A percentile compares a stretch with the other conserved stretches of the same genome.
Conservation (phyloP, 1,140 invertebrate genomes). For the Plectrocnemia conspersa region DNA sequence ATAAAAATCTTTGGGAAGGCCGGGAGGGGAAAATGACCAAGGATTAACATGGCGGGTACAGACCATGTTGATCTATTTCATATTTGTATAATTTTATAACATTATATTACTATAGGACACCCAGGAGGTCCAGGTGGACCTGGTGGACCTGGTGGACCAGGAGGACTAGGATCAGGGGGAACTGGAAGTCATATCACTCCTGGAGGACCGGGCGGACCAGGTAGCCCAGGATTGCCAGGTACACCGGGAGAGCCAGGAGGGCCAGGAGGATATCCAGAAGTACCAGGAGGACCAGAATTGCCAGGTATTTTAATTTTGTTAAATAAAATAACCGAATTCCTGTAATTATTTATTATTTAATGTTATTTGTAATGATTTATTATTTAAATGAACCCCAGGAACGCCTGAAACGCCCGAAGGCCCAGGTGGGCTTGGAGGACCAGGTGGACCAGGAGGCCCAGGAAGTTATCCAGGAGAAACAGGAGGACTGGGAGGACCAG, state of each 20-base stretch:
- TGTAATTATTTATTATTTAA: neutral
- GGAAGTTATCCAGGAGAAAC: conserved; percentile 19
- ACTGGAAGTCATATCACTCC: neutral
- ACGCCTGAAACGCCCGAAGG: conserved; percentile 32
- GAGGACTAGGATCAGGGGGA: conserved; percentile 12
- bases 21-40: too few species aligned
- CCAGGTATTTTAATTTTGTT: conserved; percentile 26
- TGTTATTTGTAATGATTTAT: neutral
- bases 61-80: too few species aligned
- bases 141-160: conserved; percentile 23
- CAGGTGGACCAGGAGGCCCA: conserved; percentile 26
- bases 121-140: conserved; percentile 20
- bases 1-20: too few species aligned
- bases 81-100: too few species aligned
- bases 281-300: conserved; percentile 32
- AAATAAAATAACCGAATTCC: neutral
- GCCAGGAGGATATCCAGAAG: conserved; percentile 21
- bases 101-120: too few species aligned
- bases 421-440: conserved; percentile 12
- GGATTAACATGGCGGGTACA: too few species aligned
- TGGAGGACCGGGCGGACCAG: conserved; percentile 26
- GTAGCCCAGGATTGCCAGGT: conserved; percentile 34
- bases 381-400: neutral
- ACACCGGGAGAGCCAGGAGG: neutral
- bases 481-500: conserved; percentile 29